Evolutionary conservation across 2,797 vertebrate genomes (phyloP).

Genomic region (Erpetoichthys calabaricus): DNA sequence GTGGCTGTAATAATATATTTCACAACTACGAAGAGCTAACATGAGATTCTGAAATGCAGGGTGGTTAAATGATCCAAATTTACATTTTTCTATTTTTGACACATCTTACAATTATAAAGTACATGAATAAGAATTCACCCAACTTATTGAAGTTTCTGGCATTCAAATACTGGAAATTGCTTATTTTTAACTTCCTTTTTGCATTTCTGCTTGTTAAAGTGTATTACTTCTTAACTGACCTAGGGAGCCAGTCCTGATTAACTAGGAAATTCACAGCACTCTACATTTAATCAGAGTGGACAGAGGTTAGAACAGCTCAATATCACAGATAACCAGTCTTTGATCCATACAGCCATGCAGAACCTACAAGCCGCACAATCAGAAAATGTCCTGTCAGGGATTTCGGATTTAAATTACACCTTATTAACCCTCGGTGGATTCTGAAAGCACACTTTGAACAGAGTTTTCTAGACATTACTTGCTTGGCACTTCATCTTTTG

Average conservation of each 20-base stretch:
- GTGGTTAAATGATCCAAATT: no score
- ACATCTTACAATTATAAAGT: no score
- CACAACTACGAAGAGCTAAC: no score
- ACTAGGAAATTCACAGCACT: conserved; percentile 61
- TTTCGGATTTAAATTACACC: conserved; percentile 76
- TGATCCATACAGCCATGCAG: conserved; percentile 80
- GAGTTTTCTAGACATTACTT: not conserved
- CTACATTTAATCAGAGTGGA: conserved; percentile 72
- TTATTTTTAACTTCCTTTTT: conserved; percentile 43
- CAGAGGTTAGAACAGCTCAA: conserved; percentile 93
- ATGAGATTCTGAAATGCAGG: no score
- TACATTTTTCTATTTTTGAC: no score
- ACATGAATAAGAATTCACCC: no score
- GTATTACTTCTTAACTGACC: conserved; percentile 53
- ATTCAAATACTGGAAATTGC: no score
- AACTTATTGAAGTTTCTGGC: no score
- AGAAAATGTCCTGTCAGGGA: conserved; percentile 75
- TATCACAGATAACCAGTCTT: conserved; percentile 78
- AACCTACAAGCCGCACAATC: conserved; percentile 53
- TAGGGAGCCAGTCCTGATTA: conserved; percentile 60
- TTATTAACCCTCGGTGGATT: conserved; percentile 60
- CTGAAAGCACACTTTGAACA: conserved; percentile 29
- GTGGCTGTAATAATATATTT: no score
- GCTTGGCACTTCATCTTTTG: no score
- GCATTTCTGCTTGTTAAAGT: conserved; percentile 55